Evolutionary conservation across 2,113 vertebrate species (phyloP).

Genomic region (Callipepla californica): DNA sequence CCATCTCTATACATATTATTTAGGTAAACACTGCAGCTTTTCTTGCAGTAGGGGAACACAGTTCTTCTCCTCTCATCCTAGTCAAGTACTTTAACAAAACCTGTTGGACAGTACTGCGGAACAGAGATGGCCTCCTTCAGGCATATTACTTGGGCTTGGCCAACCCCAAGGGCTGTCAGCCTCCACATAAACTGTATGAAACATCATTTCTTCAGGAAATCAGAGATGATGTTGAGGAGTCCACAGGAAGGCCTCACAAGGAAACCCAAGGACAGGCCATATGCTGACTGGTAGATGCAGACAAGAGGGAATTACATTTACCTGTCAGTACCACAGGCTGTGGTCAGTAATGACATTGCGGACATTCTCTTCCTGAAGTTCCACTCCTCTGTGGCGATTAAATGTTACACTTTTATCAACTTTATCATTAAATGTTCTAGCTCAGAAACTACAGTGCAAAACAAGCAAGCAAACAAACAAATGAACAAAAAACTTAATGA

Average conservation of each 20-base stretch:
- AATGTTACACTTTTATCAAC: not conserved
- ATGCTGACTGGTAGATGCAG: not conserved
- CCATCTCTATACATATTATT: not conserved
- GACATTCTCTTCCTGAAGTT: not conserved
- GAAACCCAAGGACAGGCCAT: not conserved
- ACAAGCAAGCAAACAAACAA: not conserved
- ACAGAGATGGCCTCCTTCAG: not conserved
- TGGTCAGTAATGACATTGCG: not conserved
- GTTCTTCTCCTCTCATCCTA: not conserved
- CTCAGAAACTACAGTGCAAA: conserved; percentile 25
- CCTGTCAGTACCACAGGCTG: not conserved
- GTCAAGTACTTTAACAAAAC: not conserved
- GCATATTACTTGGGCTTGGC: accelerated
- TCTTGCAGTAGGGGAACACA: not conserved
- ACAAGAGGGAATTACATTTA: not conserved
- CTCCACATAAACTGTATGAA: not conserved
- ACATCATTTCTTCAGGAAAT: not conserved
- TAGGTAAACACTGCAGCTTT: not conserved
- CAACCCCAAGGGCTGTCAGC: not conserved
- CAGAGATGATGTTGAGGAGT: not conserved
- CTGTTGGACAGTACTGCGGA: not conserved
- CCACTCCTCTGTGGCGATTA: not conserved
- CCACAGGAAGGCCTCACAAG: not conserved
- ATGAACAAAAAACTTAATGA: not conserved
- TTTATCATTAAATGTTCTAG: not conserved